Evolutionary conservation across 2,797 vertebrate species (phyloP).

Genomic region (Sphaeramia orbicularis): DNA sequence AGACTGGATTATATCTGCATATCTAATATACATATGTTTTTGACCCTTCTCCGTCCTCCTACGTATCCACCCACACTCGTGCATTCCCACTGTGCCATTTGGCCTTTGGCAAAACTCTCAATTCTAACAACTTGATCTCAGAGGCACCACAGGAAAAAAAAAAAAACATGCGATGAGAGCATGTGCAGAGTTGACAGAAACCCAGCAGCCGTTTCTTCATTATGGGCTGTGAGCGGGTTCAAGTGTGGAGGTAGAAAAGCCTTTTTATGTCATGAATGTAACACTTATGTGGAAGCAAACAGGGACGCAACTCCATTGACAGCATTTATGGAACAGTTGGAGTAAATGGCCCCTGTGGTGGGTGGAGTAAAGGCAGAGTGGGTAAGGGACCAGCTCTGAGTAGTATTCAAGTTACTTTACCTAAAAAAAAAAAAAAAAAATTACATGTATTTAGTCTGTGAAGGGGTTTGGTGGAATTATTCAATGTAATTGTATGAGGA

Average conservation of each 20-base stretch:
- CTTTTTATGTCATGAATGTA: not conserved
- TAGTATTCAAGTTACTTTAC: too few relatives aligned
- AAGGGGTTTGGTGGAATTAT: too few relatives aligned
- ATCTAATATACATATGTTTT: conserved; percentile 27
- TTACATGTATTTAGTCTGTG: too few relatives aligned
- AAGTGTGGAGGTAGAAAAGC: not conserved
- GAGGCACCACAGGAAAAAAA: conserved; percentile 8
- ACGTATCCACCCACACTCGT: conserved; percentile 30
- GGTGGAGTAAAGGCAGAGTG: not conserved
- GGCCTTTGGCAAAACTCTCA: conserved; percentile 27
- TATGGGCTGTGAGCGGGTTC: conserved; percentile 11
- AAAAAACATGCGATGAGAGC: not conserved
- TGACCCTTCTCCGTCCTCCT: conserved; percentile 33
- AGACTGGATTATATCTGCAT: conserved; percentile 11
- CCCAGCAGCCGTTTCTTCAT: not conserved
- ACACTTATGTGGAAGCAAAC: not conserved
- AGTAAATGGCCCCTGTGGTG: too few relatives aligned
- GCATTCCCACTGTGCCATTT: conserved; percentile 4
- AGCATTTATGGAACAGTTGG: too few relatives aligned
- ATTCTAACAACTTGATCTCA: conserved; percentile 40
- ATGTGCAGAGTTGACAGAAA: not conserved
- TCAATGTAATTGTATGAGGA: too few relatives aligned
- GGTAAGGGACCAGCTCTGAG: not conserved
- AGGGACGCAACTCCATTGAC: not conserved
- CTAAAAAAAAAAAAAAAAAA: too few relatives aligned